Evolutionary conservation across 1,140 invertebrate species (phyloP).

Genomic region (Maconellicoccus hirsutus): DNA sequence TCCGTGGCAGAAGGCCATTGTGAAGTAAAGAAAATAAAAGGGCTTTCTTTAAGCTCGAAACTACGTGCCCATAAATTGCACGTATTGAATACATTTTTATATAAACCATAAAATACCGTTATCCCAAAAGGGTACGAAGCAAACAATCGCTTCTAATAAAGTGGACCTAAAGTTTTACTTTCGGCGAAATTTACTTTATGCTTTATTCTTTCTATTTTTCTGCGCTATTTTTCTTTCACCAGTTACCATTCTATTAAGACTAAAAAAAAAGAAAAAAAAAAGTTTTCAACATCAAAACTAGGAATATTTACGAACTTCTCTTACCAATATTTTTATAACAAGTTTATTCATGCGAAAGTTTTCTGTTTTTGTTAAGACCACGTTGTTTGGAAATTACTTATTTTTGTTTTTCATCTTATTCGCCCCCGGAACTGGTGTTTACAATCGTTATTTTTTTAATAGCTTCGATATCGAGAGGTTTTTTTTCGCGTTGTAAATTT

Average conservation of each 20-base stretch:
- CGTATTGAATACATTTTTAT: slow-evolving; percentile 10
- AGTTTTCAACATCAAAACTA: neutral
- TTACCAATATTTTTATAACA: neutral
- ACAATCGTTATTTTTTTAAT: neutral
- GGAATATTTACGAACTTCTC: slow-evolving; percentile 3
- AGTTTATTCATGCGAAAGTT: slow-evolving; percentile 5
- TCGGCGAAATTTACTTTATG: slow-evolving; percentile 1
- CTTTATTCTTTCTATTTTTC: slow-evolving; percentile 10
- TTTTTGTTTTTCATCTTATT: neutral
- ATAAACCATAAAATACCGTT: slow-evolving; percentile 1
- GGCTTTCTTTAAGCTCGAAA: neutral
- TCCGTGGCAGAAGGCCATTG: slow-evolving; percentile 6
- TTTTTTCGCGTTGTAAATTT: too few relatives aligned
- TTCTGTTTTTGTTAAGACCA: neutral
- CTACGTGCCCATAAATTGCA: slow-evolving; percentile 7
- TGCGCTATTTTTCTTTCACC: neutral
- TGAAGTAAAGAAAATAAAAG: slow-evolving; percentile 1
- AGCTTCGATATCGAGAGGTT: neutral
- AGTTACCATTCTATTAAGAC: slow-evolving; percentile 3
- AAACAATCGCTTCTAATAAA: slow-evolving; percentile 9
- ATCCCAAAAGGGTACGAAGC: slow-evolving; percentile 2
- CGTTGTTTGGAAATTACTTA: neutral
- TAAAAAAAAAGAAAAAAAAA: neutral
- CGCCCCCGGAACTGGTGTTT: neutral
- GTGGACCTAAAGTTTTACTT: slow-evolving; percentile 4